These are phyloP conservation scores for Xiphorhynchus elegans DNA, from an alignment of 2,113 vertebrate species.

Conservation along the genomic window DNA sequence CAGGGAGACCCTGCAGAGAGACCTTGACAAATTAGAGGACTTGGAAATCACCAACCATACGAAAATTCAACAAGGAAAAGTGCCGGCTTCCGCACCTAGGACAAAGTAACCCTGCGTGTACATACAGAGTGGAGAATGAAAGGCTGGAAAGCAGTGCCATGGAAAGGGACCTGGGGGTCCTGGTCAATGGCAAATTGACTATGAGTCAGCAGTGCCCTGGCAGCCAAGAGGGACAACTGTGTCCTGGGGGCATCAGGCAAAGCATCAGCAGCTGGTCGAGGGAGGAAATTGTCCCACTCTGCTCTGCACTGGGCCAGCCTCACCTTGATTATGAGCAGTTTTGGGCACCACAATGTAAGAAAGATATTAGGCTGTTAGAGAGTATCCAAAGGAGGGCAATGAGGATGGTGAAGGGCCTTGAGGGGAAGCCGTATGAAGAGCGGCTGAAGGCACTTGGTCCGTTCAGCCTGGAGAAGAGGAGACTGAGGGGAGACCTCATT, in stretches of 20 bases:
- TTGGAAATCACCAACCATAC: not conserved
- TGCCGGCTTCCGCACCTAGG: not conserved
- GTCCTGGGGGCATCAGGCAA: not conserved
- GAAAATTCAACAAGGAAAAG: not conserved
- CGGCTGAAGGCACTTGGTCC: not conserved
- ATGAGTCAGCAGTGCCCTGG: no score
- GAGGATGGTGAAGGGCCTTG: not conserved
- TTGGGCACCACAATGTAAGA: not conserved
- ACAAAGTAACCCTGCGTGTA: not conserved
- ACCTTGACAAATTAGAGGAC: not conserved
- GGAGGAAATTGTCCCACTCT: not conserved
- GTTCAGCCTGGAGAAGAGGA: not conserved
- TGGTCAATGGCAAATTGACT: no score
- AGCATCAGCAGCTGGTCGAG: not conserved
- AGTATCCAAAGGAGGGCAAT: not conserved
- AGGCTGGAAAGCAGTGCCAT: not conserved
- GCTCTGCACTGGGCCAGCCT: not conserved
- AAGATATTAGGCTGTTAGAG: not conserved
- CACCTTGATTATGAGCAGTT: not conserved
- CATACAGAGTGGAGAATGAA: not conserved
- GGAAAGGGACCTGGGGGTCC: not conserved
- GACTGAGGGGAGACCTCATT: not conserved
- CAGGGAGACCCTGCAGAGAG: not conserved
- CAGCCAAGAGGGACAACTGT: not conserved
- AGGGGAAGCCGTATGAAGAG: no score